These are phyloP conservation scores for Gobio gobio DNA, from an alignment of 2,113 vertebrate genomes.

Conservation along the genomic window DNA sequence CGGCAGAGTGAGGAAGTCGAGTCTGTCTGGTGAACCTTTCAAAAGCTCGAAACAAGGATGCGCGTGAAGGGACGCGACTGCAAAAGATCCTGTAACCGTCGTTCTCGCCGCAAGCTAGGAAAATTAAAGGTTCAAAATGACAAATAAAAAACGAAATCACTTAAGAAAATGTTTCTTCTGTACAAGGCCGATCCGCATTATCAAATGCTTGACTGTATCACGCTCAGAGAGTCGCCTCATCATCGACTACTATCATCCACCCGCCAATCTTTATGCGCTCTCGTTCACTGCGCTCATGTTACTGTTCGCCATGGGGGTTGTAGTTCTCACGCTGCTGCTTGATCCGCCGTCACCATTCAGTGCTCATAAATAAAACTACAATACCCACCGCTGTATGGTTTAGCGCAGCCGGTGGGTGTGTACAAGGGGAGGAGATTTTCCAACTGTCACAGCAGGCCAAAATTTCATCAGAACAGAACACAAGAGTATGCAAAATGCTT, in stretches of 20 bases:
- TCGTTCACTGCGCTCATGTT: not conserved
- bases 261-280: not conserved
- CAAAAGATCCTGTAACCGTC: not conserved
- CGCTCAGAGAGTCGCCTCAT: not conserved
- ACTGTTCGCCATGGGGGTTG: constrained; percentile 29
- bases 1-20: not conserved
- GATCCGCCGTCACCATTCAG: too few species aligned
- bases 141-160: not conserved
- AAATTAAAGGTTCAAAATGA: not conserved
- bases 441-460: not conserved
- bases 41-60: not conserved
- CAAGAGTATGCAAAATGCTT: too few species aligned
- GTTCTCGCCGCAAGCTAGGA: not conserved
- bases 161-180: not conserved
- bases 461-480: constrained; percentile 18
- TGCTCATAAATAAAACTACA: constrained; percentile 28
- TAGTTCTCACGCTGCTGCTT: constrained; percentile 23
- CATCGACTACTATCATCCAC: not conserved
- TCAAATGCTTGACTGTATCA: not conserved
- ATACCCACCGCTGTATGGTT: not conserved
- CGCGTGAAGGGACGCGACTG: not conserved
- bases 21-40: not conserved
- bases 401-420: not conserved
- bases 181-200: not conserved
- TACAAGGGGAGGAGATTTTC: not conserved